These are phyloP conservation scores for Cathartes aura DNA, from an alignment of 2,113 vertebrate species.

Conservation along the genomic window DNA sequence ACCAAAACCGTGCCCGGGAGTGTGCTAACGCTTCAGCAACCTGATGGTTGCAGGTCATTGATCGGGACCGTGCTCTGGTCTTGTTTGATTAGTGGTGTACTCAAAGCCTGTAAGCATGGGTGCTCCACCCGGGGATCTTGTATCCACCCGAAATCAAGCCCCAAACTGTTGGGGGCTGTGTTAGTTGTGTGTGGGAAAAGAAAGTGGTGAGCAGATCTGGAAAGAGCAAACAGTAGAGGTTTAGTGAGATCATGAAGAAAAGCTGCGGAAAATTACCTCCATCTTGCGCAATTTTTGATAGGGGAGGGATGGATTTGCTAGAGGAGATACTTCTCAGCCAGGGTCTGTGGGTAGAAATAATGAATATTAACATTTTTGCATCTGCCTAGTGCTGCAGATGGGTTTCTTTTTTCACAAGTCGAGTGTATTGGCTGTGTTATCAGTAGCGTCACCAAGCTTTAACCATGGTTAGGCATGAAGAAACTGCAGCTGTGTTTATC, in stretches of 20 bases:
- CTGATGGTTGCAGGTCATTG: neutral
- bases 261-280: accelerated
- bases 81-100: neutral
- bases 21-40: neutral
- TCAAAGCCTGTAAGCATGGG: neutral
- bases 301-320: neutral
- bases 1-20: neutral
- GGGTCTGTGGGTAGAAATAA: neutral
- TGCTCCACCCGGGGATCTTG: neutral
- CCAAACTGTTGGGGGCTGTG: neutral
- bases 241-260: neutral
- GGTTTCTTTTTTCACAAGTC: neutral
- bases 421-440: neutral
- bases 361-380: neutral
- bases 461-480: neutral
- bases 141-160: neutral
- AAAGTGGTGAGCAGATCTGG: neutral
- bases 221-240: neutral
- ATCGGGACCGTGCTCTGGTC: accelerated
- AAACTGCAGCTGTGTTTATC: neutral
- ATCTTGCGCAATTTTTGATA: neutral
- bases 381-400: neutral
- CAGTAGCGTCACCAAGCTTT: neutral
- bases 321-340: neutral
- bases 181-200: neutral